These are phyloP conservation scores for Microcebus tavaratra DNA, from an alignment of 2,113 vertebrate genomes.

Conservation along the genomic window DNA sequence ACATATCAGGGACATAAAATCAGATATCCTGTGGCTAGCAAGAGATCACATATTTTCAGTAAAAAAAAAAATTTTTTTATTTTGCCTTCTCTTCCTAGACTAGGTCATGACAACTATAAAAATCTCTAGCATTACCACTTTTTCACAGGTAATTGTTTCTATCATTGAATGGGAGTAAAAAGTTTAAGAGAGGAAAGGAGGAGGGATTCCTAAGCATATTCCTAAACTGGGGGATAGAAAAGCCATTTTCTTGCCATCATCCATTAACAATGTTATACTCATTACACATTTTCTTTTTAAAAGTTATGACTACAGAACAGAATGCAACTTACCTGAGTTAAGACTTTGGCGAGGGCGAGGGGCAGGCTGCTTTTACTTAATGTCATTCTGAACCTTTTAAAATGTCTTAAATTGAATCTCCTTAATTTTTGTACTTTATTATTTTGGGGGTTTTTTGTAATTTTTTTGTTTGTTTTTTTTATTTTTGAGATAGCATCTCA, in stretches of 20 bases:
- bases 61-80: not conserved
- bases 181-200: not conserved
- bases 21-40: not conserved
- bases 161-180: not conserved
- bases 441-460: too few relatives aligned
- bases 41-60: not conserved
- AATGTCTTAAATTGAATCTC: not conserved
- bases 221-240: not conserved
- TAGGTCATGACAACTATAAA: not conserved
- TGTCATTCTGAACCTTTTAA: not conserved
- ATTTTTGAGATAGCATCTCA: too few relatives aligned
- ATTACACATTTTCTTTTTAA: slow-evolving; percentile 4
- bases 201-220: not conserved
- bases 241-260: not conserved
- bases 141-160: not conserved
- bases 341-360: not conserved
- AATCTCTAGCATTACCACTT: not conserved
- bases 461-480: too few relatives aligned
- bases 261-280: not conserved
- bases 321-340: not conserved
- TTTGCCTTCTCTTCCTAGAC: not conserved
- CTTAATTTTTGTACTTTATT: not conserved
- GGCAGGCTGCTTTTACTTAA: not conserved
- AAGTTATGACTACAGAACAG: not conserved
- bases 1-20: not conserved